These are phyloP conservation scores for Montipora foliosa DNA, from an alignment of 64 coral and sea anemone genomes.

Conservation along the genomic window DNA sequence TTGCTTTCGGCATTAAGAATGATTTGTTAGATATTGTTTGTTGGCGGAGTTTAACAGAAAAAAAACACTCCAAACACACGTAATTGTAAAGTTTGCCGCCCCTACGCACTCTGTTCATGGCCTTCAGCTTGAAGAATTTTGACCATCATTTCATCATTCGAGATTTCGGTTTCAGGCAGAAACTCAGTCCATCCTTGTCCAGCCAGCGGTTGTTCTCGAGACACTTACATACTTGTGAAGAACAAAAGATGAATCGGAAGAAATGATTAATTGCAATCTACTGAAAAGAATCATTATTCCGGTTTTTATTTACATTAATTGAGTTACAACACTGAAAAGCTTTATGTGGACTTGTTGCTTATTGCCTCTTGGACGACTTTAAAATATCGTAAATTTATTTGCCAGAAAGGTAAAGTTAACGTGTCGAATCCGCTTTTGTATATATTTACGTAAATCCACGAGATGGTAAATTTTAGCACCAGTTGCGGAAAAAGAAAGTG, in stretches of 20 bases:
- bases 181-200: not conserved
- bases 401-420: not conserved
- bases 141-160: not conserved
- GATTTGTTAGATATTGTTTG: constrained; percentile 38
- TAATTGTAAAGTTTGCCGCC: constrained; percentile 12
- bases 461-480: too few relatives aligned
- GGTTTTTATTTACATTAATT: constrained; percentile 1
- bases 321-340: not conserved
- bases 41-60: constrained; percentile 37
- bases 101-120: not conserved
- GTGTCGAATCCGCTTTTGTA: not conserved
- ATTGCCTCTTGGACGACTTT: not conserved
- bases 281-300: constrained; percentile 12
- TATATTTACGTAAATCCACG: too few relatives aligned
- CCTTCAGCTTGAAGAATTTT: not conserved
- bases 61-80: constrained; percentile 32
- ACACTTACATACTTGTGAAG: constrained; percentile 3
- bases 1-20: not conserved
- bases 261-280: constrained; percentile 51
- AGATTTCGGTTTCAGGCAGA: not conserved
- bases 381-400: not conserved
- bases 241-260: constrained; percentile 24
- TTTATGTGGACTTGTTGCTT: not conserved
- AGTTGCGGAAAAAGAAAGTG: not conserved
- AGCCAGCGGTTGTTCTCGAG: not conserved